Conservation (phyloP, 2,888 invertebrate species). For the Arctia plantaginis region DNA sequence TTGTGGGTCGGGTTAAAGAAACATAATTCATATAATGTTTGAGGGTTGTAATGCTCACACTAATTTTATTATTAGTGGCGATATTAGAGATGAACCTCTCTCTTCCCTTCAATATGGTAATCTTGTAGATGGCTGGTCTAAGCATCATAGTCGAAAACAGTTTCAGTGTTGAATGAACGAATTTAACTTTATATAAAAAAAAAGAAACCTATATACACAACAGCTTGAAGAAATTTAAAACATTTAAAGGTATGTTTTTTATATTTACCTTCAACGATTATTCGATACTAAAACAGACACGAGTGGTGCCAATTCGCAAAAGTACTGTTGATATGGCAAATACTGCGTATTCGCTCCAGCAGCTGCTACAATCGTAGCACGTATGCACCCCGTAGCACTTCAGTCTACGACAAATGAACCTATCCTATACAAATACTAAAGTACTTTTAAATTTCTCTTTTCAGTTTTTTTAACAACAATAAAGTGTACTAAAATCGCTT, state of each 20-base stretch:
- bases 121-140: background rate
- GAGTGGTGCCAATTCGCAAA: constrained; percentile 27
- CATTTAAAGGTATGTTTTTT: background rate
- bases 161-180: background rate
- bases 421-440: background rate
- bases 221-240: too few relatives aligned
- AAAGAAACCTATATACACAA: background rate
- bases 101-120: background rate
- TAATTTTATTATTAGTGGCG: background rate
- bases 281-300: constrained; percentile 17
- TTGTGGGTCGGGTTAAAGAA: background rate
- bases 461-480: too few relatives aligned
- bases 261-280: background rate
- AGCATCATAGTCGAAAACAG: background rate
- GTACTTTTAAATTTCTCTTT: background rate
- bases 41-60: background rate
- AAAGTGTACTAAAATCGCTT: background rate
- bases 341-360: constrained; percentile 37
- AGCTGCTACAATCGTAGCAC: constrained; percentile 44
- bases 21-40: background rate
- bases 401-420: constrained; percentile 24
- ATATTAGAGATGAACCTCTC: background rate
- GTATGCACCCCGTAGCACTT: constrained; percentile 37
- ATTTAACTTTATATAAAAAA: background rate
- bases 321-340: constrained; percentile 31